Conservation (phyloP, 1,140 invertebrate genomes). For the Arctopsyche grandis region DNA sequence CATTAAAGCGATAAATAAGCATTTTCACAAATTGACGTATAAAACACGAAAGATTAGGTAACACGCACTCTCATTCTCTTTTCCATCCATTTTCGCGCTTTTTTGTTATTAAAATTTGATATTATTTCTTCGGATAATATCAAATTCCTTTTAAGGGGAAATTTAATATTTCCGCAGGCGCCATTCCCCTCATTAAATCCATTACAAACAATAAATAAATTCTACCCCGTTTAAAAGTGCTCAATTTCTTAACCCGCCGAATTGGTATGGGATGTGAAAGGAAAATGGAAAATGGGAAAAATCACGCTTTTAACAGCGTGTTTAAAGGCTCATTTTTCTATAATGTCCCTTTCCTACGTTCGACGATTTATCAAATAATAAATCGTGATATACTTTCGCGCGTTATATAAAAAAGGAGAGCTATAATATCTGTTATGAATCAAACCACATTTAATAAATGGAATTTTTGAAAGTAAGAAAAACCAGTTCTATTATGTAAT, state of each 20-base stretch:
- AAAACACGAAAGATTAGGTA: too few species aligned
- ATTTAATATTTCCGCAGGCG: slow-evolving; percentile 14
- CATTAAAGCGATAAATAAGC: too few species aligned
- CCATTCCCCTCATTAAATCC: slow-evolving; percentile 17
- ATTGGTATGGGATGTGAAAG: neutral
- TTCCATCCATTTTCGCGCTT: neutral
- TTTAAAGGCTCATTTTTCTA: slow-evolving; percentile 23
- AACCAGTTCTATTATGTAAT: too few species aligned
- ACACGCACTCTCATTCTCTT: too few species aligned
- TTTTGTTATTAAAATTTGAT: neutral
- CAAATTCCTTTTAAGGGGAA: slow-evolving; percentile 7
- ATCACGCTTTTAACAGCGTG: neutral
- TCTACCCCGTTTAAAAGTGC: slow-evolving; percentile 18
- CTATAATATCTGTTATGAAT: too few species aligned
- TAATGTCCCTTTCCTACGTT: neutral
- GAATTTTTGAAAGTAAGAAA: too few species aligned
- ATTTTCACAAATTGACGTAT: too few species aligned
- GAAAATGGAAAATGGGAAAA: slow-evolving; percentile 7
- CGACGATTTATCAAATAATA: slow-evolving; percentile 8
- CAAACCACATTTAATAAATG: too few species aligned
- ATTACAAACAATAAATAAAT: slow-evolving; percentile 31
- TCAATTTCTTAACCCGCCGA: slow-evolving; percentile 12
- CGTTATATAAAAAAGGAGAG: too few species aligned
- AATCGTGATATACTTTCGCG: neutral
- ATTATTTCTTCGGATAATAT: slow-evolving; percentile 1